Conservation (phyloP, 2,888 invertebrate genomes). For the Dugesia japonica region DNA sequence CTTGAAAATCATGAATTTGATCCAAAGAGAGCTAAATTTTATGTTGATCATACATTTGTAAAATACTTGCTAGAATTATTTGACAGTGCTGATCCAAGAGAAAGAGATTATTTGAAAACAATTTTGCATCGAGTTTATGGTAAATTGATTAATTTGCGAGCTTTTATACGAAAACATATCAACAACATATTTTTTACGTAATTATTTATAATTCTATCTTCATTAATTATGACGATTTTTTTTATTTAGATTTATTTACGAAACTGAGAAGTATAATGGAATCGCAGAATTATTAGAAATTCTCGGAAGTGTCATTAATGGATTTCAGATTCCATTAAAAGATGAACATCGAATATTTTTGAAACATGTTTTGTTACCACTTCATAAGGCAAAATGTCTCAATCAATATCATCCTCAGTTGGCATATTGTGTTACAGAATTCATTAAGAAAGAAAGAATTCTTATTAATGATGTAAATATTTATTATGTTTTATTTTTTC, state of each 20-base stretch:
- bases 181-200: slow-evolving; percentile 90
- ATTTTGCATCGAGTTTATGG: slow-evolving; percentile 97
- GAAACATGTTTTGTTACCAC: slow-evolving; percentile 75
- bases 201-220: slow-evolving; percentile 36
- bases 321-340: slow-evolving; percentile 89
- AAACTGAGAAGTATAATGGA: slow-evolving; percentile 93
- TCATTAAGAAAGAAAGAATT: slow-evolving; percentile 86
- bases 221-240: neutral
- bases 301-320: slow-evolving; percentile 87
- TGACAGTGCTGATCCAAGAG: slow-evolving; percentile 96
- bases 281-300: slow-evolving; percentile 89
- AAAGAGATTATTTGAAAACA: slow-evolving; percentile 93
- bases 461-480: slow-evolving; percentile 46
- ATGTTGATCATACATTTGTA: slow-evolving; percentile 96
- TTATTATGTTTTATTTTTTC: no score
- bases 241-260: slow-evolving; percentile 75
- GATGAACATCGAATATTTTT: slow-evolving; percentile 93
- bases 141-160: slow-evolving; percentile 91
- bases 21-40: slow-evolving; percentile 75
- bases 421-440: slow-evolving; percentile 95
- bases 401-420: slow-evolving; percentile 91
- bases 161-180: slow-evolving; percentile 97
- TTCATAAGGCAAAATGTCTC: slow-evolving; percentile 87
- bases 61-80: slow-evolving; percentile 88
- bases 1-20: slow-evolving; percentile 86